Evolutionary conservation across 2,888 invertebrate genomes (phyloP).

Genomic region (Drosophila antonietae): DNA sequence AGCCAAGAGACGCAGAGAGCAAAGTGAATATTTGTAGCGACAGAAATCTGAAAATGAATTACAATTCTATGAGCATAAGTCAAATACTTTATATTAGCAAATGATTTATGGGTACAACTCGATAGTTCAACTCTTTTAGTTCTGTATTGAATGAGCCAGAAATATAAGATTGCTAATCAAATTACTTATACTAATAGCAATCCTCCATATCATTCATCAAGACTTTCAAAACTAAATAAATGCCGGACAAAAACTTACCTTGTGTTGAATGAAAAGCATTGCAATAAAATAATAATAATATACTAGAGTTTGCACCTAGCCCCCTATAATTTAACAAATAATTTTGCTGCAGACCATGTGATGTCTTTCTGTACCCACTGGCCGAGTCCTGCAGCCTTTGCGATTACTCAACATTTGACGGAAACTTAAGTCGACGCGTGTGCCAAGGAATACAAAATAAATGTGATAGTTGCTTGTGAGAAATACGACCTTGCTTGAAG

Average conservation of each 20-base stretch:
- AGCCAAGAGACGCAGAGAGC: no score
- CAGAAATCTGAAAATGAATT: not conserved
- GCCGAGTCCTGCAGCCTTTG: constrained; percentile 15
- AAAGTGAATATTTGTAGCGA: not conserved
- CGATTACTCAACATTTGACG: constrained; percentile 25
- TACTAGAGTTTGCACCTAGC: not conserved
- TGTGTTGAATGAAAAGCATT: no score
- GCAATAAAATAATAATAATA: not conserved
- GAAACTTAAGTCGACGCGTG: not conserved
- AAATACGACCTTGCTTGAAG: constrained; percentile 62
- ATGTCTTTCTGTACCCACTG: not conserved
- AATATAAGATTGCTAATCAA: no score
- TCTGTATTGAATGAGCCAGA: not conserved
- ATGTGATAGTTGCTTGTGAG: constrained; percentile 33
- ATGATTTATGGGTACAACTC: not conserved
- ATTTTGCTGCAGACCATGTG: not conserved
- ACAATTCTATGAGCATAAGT: not conserved
- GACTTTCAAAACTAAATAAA: no score
- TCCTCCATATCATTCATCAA: not conserved
- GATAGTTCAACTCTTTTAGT: not conserved
- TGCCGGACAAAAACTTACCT: no score
- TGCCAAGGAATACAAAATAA: constrained; percentile 26
- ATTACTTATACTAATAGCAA: not conserved
- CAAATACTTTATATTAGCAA: not conserved
- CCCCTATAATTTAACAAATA: not conserved